Evolutionary conservation across 2,113 vertebrate genomes (phyloP).

Genomic region (Elgaria multicarinata): DNA sequence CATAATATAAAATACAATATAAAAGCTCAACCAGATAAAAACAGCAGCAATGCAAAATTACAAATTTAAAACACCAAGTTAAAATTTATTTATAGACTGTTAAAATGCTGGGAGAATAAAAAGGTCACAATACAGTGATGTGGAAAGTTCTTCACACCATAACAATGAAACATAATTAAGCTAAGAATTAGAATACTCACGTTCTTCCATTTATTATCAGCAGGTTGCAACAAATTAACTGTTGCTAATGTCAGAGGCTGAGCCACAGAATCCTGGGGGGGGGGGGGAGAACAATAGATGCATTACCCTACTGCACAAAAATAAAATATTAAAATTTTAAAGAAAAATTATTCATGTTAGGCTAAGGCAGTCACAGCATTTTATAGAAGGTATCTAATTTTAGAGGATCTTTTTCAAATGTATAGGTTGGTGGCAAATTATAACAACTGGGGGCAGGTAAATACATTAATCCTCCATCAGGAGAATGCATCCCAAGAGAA

Average conservation of each 20-base stretch:
- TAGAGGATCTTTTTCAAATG: neutral
- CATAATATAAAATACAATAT: too few relatives aligned
- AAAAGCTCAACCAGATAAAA: too few relatives aligned
- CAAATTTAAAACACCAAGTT: too few relatives aligned
- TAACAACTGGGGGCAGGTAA: neutral
- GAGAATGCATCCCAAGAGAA: too few relatives aligned
- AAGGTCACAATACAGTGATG: neutral
- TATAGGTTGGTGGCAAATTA: neutral
- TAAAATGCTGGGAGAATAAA: too few relatives aligned
- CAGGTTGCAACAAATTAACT: conserved; percentile 64
- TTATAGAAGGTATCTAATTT: neutral
- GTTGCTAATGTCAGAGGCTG: conserved; percentile 52
- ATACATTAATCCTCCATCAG: neutral
- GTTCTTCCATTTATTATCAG: conserved; percentile 69
- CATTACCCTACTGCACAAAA: neutral
- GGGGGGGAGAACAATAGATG: conserved; percentile 3
- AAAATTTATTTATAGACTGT: too few relatives aligned
- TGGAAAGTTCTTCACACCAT: neutral
- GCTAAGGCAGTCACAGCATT: neutral
- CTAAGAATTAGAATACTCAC: conserved; percentile 43
- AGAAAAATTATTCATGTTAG: neutral
- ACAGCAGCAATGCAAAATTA: too few relatives aligned
- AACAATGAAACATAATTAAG: neutral
- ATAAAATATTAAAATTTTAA: neutral
- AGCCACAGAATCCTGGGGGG: conserved; percentile 54